These are phyloP conservation scores for Plectus sambesii DNA, from an alignment of 1,140 invertebrate species.

Conservation along the genomic window DNA sequence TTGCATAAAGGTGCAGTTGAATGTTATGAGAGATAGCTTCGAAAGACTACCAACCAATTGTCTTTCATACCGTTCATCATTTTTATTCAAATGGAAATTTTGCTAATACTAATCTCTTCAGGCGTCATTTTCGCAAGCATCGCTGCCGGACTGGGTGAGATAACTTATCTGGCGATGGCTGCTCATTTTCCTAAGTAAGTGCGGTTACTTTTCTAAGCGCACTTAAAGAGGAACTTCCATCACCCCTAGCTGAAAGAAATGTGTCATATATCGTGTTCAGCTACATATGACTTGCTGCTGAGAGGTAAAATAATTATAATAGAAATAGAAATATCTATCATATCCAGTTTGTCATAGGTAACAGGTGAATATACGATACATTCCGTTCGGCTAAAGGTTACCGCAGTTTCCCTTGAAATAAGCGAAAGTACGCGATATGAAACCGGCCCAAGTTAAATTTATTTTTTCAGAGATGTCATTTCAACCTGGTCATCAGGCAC, in stretches of 20 bases:
- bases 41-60: too few species aligned
- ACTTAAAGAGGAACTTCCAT: too few species aligned
- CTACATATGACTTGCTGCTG: too few species aligned
- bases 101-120: conserved; percentile 2
- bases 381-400: conserved; percentile 12
- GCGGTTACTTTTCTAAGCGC: too few species aligned
- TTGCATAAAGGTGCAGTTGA: too few species aligned
- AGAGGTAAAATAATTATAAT: conserved; percentile 1
- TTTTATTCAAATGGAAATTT: too few species aligned
- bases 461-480: conserved; percentile 30
- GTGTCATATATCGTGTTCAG: too few species aligned
- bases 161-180: conserved; percentile 31
- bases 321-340: not conserved
- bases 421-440: too few species aligned
- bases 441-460: conserved; percentile 1
- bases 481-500: conserved; percentile 41
- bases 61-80: too few species aligned
- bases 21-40: too few species aligned
- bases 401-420: too few species aligned
- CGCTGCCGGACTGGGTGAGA: conserved; percentile 29
- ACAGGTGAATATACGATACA: conserved; percentile 7
- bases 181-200: conserved; percentile 28
- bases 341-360: conserved; percentile 10
- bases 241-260: too few species aligned
- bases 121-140: conserved; percentile 33